Percentiles rank a stretch among this genome's conserved stretches.
phyloP scores from a whole-genome alignment of 2,113 vertebrate species.

The Lasiurus cinereus region DNA sequence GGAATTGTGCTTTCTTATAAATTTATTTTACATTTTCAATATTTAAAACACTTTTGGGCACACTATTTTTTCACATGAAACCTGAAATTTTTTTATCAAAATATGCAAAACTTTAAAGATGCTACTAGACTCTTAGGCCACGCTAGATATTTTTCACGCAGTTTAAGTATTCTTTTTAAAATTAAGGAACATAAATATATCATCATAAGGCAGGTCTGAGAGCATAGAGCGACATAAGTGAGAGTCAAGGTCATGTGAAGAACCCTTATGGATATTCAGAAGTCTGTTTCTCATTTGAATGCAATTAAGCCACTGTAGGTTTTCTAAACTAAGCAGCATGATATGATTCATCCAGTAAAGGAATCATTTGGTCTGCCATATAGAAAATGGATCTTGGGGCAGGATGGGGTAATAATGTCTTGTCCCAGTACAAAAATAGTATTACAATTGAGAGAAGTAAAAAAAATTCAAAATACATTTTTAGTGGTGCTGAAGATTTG shows the following conservation, averaged over 20 bases:
- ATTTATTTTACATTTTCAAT: conserved; percentile 37
- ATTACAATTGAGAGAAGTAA: neutral
- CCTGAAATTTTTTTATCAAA: neutral
- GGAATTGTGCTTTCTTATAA: neutral
- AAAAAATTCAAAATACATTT: neutral
- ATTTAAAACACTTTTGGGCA: neutral
- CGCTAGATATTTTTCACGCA: neutral
- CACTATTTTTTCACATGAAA: neutral
- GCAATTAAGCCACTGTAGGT: neutral
- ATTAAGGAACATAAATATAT: neutral
- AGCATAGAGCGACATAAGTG: neutral
- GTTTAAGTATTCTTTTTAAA: neutral
- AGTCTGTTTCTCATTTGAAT: neutral
- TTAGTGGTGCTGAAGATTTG: neutral
- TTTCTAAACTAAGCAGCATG: neutral
- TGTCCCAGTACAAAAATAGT: neutral
- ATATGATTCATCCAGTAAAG: neutral
- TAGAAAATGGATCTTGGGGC: neutral
- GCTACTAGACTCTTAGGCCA: neutral
- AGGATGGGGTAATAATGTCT: neutral
- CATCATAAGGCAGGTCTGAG: neutral
- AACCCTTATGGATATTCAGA: neutral
- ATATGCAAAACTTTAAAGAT: neutral
- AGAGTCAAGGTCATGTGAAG: neutral
- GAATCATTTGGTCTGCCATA: neutral